Percentiles rank a stretch among this genome's conserved stretches.
phyloP scores from a whole-genome alignment of 1,140 invertebrate species.

The Sarcophaga peregrina region DNA sequence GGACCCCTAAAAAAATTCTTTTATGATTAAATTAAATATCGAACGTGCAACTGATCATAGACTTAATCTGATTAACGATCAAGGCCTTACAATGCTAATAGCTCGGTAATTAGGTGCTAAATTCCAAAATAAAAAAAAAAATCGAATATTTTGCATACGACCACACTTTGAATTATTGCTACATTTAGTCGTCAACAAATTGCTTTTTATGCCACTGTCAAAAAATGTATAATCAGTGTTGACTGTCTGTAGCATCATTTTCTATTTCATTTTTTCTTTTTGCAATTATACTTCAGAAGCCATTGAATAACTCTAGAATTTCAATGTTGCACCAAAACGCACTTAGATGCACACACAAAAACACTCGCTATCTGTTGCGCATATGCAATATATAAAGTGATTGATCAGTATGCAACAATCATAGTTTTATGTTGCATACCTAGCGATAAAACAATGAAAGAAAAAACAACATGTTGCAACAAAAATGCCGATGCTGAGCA shows the following conservation, averaged over 20 bases:
- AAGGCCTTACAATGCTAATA: too few species aligned
- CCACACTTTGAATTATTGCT: too few species aligned
- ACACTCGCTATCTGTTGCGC: neutral
- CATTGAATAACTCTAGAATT: conserved; percentile 21
- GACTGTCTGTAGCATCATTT: neutral
- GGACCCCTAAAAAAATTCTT: too few species aligned
- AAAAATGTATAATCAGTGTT: neutral
- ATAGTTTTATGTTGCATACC: conserved; percentile 21
- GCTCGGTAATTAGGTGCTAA: too few species aligned
- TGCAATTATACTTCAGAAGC: neutral
- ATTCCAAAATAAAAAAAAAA: too few species aligned
- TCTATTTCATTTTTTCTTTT: neutral
- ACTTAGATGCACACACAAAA: neutral
- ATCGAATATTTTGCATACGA: too few species aligned
- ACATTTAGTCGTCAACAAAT: too few species aligned
- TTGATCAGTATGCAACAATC: conserved; percentile 26
- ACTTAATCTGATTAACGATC: too few species aligned
- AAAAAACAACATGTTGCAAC: conserved; percentile 7
- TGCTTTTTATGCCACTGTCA: neutral
- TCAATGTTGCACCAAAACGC: neutral
- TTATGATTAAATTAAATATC: too few species aligned
- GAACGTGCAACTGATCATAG: too few species aligned
- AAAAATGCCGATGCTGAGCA: neutral
- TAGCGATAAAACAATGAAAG: neutral
- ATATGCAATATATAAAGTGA: conserved; percentile 9